Evolutionary conservation across 2,888 invertebrate genomes (phyloP), one percentile per base, ranked within the genome.

Genomic region (Cetonia aurata): DNA sequence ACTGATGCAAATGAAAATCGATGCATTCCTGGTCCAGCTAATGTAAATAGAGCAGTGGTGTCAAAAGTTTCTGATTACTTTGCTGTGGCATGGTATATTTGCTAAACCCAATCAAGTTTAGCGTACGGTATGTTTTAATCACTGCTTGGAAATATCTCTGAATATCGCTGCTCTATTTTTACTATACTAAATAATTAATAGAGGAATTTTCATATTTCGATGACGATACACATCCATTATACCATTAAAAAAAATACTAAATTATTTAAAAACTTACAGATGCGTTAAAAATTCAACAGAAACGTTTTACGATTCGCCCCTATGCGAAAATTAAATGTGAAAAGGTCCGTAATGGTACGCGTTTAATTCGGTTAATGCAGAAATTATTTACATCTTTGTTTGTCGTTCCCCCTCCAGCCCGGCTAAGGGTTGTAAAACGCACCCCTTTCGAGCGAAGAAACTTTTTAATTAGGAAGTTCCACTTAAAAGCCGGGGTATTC

Each of bases 381-480:
- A 60, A 60, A 60, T 60, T 46, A 60, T 60, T 59, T 48, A 60
- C 46, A 60, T 60, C 48, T 60, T 60, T 60, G 60, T 60, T 59
- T 60, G 48, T 60, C 48, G 60, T 44, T 12, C 59, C 19, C 48
- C n/a, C n/a, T 10, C 25, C 25, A 59, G 48, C 6, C 59, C 50
- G 48, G 59, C 25, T 25, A 57, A 57, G 25, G 59, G 69, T 70
- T 69, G 57, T 73, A 71, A 73, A 73, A 67, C 71, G 73, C 67
- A 19, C 53, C 69, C 74, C 72, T 68, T 73, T 72, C 72, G 69
- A 74, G 67, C 66, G 60, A 69, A 69, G 70, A 60, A 74, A 74
- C 74, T 74, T 74, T 74, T 74, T 72, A 74, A 74, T 74, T 74
- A 74, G 74, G 74, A 72, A 74, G 72, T 74, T 72, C 72, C 60